Conservation (phyloP, 2,797 vertebrate genomes). For the Urocyon cinereoargenteus region DNA sequence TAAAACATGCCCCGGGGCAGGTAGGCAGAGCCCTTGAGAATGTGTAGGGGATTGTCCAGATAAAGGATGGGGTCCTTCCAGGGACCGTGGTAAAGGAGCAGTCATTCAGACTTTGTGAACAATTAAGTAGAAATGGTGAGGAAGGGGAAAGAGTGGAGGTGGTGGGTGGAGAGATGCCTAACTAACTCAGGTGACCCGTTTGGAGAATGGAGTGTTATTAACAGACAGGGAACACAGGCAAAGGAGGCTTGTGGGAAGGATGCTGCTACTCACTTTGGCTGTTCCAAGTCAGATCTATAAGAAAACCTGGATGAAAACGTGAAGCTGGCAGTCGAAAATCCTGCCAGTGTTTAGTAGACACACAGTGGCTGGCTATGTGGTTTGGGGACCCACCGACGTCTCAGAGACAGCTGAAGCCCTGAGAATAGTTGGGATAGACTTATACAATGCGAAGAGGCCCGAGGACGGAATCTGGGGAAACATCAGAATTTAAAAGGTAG, state of each 20-base stretch:
- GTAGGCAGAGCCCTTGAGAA: background rate
- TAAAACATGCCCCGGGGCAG: background rate
- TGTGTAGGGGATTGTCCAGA: background rate
- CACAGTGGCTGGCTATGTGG: background rate
- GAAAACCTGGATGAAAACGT: background rate
- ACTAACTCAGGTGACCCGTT: background rate
- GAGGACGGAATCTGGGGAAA: background rate
- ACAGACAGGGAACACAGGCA: background rate
- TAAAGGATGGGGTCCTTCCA: background rate
- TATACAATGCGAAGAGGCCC: background rate
- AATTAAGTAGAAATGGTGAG: background rate
- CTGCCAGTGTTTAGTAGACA: background rate
- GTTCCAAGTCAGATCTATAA: background rate
- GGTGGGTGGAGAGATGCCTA: background rate
- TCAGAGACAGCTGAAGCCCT: background rate
- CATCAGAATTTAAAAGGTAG: background rate
- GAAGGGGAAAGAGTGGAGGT: background rate
- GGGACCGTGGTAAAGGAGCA: background rate
- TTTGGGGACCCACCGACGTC: background rate
- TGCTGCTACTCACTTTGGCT: background rate
- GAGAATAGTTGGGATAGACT: background rate
- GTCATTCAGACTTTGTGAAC: background rate
- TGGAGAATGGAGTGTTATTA: background rate
- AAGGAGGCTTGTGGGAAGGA: background rate
- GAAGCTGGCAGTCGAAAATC: background rate